Conservation (phyloP, 1,140 invertebrate genomes). For the Drosophila dunni region DNA sequence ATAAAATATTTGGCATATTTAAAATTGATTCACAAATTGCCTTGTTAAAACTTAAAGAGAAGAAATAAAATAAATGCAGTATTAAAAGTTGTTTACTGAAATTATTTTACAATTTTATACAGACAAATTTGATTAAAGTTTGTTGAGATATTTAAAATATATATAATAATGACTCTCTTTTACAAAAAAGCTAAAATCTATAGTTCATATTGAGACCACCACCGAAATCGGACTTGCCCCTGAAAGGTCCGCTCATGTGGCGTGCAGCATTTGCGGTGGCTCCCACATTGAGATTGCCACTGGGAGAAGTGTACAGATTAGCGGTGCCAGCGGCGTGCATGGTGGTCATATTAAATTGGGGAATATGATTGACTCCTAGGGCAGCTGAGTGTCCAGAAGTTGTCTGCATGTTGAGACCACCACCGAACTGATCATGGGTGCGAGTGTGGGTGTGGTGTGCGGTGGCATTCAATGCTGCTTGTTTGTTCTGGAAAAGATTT, state of each 20-base stretch:
- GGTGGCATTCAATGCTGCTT: conserved; percentile 37
- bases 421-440: conserved; percentile 56
- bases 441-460: conserved; percentile 55
- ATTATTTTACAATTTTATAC: too few relatives aligned
- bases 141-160: too few relatives aligned
- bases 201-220: conserved; percentile 50
- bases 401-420: conserved; percentile 47
- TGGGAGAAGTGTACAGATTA: conserved; percentile 63
- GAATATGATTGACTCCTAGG: conserved; percentile 54
- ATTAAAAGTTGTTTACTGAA: too few relatives aligned
- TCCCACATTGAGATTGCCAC: conserved; percentile 58
- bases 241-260: conserved; percentile 60
- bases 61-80: too few relatives aligned
- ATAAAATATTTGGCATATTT: too few relatives aligned
- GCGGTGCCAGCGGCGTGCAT: conserved; percentile 52
- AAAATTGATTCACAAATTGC: too few relatives aligned
- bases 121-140: too few relatives aligned
- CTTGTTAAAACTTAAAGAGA: too few relatives aligned
- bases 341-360: conserved; percentile 59
- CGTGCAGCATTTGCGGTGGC: conserved; percentile 57
- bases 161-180: too few relatives aligned
- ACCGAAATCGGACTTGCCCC: conserved; percentile 59
- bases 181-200: conserved; percentile 43
- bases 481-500: conserved; percentile 50
- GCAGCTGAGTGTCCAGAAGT: conserved; percentile 53